Evolutionary conservation across 2,888 invertebrate species (phyloP).

Genomic region (Dione juno): DNA sequence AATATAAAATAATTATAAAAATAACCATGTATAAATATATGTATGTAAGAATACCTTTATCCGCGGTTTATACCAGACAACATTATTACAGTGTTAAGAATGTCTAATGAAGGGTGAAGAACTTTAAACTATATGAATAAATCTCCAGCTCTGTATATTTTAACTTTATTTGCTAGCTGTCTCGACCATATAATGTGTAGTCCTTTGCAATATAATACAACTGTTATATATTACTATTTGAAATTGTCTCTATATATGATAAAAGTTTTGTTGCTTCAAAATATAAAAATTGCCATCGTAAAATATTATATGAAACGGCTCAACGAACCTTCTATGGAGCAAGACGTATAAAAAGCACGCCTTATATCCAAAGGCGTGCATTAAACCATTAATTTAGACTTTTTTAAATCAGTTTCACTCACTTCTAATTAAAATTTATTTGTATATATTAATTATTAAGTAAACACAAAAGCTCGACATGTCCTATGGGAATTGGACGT

Average conservation of each 20-base stretch:
- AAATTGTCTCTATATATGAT: neutral
- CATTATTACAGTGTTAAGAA: conserved; percentile 39
- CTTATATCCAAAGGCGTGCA: too few relatives aligned
- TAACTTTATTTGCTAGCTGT: conserved; percentile 12
- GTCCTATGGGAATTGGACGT: conserved; percentile 8
- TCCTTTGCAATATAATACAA: neutral
- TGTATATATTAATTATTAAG: neutral
- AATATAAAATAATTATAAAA: neutral
- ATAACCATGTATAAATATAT: neutral
- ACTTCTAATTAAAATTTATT: neutral
- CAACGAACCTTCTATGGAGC: too few relatives aligned
- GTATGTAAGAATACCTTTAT: conserved; percentile 17
- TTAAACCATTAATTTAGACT: neutral
- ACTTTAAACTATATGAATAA: conserved; percentile 32
- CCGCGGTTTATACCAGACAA: conserved; percentile 33
- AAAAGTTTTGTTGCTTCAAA: neutral
- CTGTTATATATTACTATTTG: neutral
- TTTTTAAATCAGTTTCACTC: neutral
- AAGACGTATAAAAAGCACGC: too few relatives aligned
- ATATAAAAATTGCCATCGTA: neutral
- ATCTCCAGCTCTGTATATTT: conserved; percentile 18
- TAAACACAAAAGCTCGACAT: neutral
- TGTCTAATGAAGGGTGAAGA: conserved; percentile 43
- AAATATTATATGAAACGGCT: too few relatives aligned
- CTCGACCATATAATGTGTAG: neutral